phyloP scores from a whole-genome alignment of 2,888 invertebrate species.

The Pemphredon lugubris region DNA sequence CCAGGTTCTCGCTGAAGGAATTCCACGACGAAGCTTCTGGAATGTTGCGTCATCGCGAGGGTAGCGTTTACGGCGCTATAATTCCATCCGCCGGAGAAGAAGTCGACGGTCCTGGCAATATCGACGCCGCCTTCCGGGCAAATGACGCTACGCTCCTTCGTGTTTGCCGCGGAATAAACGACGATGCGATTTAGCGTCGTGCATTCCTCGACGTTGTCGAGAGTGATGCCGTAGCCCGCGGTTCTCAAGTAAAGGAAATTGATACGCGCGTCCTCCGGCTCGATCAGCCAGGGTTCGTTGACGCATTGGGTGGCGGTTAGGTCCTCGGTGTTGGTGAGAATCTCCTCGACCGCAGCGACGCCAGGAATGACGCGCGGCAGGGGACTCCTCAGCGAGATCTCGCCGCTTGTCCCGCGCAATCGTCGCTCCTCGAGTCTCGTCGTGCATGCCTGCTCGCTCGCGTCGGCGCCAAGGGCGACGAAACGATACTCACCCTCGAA shows the following conservation, averaged over 20 bases:
- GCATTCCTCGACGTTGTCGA: constrained; percentile 82
- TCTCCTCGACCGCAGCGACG: constrained; percentile 69
- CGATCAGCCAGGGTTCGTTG: constrained; percentile 90
- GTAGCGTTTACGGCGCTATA: constrained; percentile 65
- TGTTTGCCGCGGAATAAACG: constrained; percentile 87
- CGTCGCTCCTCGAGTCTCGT: constrained; percentile 86
- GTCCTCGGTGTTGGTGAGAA: constrained; percentile 72
- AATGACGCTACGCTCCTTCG: constrained; percentile 85
- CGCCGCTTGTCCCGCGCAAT: constrained; percentile 88
- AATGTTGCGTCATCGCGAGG: constrained; percentile 79
- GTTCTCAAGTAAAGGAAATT: constrained; percentile 88
- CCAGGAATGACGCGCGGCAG: constrained; percentile 76
- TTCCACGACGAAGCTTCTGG: constrained; percentile 88
- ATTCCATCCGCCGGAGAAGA: constrained; percentile 89
- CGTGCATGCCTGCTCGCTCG: constrained; percentile 84
- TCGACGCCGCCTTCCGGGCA: constrained; percentile 83
- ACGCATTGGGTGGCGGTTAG: constrained; percentile 83
- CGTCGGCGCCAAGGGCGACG: constrained; percentile 72
- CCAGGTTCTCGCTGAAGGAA: constrained; percentile 89
- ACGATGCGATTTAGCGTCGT: constrained; percentile 87
- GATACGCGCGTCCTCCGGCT: constrained; percentile 87
- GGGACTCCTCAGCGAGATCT: constrained; percentile 86
- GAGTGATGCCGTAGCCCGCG: constrained; percentile 84
- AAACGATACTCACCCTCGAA: constrained; percentile 90
- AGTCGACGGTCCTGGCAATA: constrained; percentile 82